These are phyloP conservation scores for Hemiscyllium ocellatum DNA, from an alignment of 2,113 vertebrate species.

Conservation along the genomic window DNA sequence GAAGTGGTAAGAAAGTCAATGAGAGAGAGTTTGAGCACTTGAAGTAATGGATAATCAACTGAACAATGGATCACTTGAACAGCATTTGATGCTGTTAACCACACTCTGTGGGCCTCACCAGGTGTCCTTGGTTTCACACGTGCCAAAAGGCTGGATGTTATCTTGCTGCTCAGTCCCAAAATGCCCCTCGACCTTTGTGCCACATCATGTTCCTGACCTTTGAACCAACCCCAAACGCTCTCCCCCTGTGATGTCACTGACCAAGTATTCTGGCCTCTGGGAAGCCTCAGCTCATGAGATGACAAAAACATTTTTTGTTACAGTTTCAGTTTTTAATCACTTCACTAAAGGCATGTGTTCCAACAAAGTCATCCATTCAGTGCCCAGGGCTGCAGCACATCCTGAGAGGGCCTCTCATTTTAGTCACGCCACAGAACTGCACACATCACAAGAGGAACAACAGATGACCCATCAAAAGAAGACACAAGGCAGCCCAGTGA, in stretches of 20 bases:
- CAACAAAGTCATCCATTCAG: constrained; percentile 29
- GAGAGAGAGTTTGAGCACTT: not conserved
- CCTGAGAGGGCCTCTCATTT: not conserved
- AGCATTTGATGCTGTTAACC: not conserved
- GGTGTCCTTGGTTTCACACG: not conserved
- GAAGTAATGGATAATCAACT: not conserved
- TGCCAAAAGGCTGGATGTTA: not conserved
- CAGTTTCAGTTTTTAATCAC: constrained; percentile 9
- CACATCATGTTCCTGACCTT: not conserved
- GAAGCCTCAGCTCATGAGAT: not conserved
- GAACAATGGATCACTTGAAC: not conserved
- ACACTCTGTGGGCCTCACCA: not conserved
- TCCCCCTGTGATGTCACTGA: not conserved
- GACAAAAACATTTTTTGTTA: constrained; percentile 20
- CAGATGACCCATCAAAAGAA: not conserved
- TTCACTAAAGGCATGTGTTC: not conserved
- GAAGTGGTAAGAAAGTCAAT: not conserved
- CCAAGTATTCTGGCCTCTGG: not conserved
- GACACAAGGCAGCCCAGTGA: not conserved
- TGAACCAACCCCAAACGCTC: not conserved
- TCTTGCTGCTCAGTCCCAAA: not conserved
- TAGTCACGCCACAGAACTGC: not conserved
- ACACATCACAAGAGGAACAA: not conserved
- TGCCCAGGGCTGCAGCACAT: not conserved
- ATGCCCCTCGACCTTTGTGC: not conserved